phyloP scores from a whole-genome alignment of 2,797 vertebrate species.

The Alcedo atthis region DNA sequence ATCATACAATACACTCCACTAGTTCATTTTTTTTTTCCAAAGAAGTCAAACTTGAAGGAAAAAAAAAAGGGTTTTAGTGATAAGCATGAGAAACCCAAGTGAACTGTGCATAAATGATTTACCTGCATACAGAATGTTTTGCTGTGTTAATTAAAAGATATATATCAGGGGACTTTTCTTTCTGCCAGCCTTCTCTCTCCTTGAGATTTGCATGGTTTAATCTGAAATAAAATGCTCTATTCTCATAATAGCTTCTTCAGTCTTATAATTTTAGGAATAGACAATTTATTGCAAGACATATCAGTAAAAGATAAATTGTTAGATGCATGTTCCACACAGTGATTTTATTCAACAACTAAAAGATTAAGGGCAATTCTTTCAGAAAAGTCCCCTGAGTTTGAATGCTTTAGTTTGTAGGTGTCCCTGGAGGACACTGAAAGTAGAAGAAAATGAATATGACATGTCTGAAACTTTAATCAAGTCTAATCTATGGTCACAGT shows the following conservation, averaged over 20 bases:
- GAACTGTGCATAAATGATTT: slow-evolving; percentile 18
- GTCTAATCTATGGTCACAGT: not conserved
- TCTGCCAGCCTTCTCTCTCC: not conserved
- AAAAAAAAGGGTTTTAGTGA: not conserved
- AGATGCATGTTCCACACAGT: slow-evolving; percentile 14
- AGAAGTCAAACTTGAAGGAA: not conserved
- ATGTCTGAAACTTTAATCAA: not conserved
- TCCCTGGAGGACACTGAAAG: not conserved
- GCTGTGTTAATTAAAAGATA: slow-evolving; percentile 62
- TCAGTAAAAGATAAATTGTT: slow-evolving; percentile 42
- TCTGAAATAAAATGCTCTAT: slow-evolving; percentile 31
- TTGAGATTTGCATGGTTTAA: slow-evolving; percentile 28
- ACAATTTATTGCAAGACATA: not conserved
- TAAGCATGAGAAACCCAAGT: slow-evolving; percentile 36
- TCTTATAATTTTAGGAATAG: slow-evolving; percentile 28
- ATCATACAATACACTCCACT: not conserved
- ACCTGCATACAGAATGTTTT: slow-evolving; percentile 26
- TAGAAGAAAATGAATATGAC: not conserved
- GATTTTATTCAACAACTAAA: slow-evolving; percentile 40
- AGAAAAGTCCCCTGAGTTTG: not conserved
- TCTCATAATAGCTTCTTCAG: slow-evolving; percentile 42
- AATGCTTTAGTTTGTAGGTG: not conserved
- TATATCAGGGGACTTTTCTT: slow-evolving; percentile 30
- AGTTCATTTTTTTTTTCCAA: not conserved
- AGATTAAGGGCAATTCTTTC: slow-evolving; percentile 38